These are phyloP conservation scores for Sciurus vulgaris DNA, from an alignment of 2,797 vertebrate genomes.

Conservation along the genomic window DNA sequence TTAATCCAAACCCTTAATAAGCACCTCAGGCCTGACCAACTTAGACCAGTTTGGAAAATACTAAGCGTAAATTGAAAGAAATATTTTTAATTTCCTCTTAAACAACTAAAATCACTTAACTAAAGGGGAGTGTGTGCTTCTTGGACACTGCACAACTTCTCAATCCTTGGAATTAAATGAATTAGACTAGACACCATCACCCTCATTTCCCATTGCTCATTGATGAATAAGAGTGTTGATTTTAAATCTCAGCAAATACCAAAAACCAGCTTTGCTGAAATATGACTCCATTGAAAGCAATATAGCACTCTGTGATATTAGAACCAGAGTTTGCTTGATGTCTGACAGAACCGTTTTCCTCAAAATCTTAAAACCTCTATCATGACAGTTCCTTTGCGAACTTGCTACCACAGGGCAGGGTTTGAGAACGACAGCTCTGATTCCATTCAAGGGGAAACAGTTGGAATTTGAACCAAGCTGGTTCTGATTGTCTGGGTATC, in stretches of 20 bases:
- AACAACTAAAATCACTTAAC: not conserved
- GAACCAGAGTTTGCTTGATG: not conserved
- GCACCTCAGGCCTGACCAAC: not conserved
- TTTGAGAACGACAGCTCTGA: not conserved
- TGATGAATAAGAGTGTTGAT: not conserved
- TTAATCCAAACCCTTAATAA: constrained; percentile 13
- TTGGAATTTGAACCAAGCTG: not conserved
- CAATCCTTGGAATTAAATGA: not conserved
- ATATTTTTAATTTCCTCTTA: constrained; percentile 40
- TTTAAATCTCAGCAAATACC: not conserved
- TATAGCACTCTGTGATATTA: not conserved
- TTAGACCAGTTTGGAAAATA: not conserved
- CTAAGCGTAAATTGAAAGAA: not conserved
- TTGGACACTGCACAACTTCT: not conserved
- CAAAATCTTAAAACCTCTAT: not conserved
- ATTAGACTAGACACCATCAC: not conserved
- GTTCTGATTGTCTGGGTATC: not conserved
- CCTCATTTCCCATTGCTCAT: not conserved
- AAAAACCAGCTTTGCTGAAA: not conserved
- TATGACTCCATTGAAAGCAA: not conserved
- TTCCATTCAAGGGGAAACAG: not conserved
- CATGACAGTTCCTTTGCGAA: not conserved
- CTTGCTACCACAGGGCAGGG: not conserved
- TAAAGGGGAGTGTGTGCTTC: not conserved
- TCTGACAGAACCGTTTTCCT: not conserved